Evolutionary conservation across 2,113 vertebrate genomes (phyloP).

Genomic region (Pachypanchax playfairii): DNA sequence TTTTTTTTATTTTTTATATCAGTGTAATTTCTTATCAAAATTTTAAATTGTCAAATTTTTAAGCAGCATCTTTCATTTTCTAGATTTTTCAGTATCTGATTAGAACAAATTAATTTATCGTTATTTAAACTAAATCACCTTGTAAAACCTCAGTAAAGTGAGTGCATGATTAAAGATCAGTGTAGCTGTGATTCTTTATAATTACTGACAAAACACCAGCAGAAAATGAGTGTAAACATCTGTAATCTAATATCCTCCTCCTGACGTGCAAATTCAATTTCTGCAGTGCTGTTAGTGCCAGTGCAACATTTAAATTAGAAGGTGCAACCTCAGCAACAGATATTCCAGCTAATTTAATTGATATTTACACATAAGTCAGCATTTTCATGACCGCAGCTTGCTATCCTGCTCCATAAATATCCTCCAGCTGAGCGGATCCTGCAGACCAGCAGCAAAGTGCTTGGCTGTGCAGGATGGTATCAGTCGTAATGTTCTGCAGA

Average conservation of each 20-base stretch:
- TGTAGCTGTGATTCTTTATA: conserved; percentile 7
- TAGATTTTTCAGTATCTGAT: no score
- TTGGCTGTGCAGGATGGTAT: conserved; percentile 67
- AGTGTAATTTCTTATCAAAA: no score
- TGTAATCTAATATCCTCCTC: conserved; percentile 51
- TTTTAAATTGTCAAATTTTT: no score
- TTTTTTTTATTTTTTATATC: no score
- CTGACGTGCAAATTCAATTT: conserved; percentile 61
- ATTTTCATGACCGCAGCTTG: conserved; percentile 64
- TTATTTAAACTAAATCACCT: neutral
- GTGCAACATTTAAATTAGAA: conserved; percentile 51
- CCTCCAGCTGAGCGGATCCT: conserved; percentile 60
- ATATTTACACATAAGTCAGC: conserved; percentile 77
- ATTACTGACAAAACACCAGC: conserved; percentile 20
- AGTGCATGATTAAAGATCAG: neutral
- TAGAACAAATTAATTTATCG: no score
- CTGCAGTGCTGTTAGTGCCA: conserved; percentile 30
- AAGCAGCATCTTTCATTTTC: no score
- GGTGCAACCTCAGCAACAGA: conserved; percentile 62
- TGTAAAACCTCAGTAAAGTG: conserved; percentile 15
- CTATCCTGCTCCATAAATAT: conserved; percentile 61
- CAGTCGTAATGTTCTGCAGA: conserved; percentile 40
- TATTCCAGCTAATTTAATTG: conserved; percentile 71
- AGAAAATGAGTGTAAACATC: conserved; percentile 44
- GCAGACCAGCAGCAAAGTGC: conserved; percentile 73